Percentiles rank a stretch among this genome's conserved stretches.
Evolutionary conservation across 64 coral and sea anemone species (phyloP).

Genomic region (Stichodactyla helianthus): DNA sequence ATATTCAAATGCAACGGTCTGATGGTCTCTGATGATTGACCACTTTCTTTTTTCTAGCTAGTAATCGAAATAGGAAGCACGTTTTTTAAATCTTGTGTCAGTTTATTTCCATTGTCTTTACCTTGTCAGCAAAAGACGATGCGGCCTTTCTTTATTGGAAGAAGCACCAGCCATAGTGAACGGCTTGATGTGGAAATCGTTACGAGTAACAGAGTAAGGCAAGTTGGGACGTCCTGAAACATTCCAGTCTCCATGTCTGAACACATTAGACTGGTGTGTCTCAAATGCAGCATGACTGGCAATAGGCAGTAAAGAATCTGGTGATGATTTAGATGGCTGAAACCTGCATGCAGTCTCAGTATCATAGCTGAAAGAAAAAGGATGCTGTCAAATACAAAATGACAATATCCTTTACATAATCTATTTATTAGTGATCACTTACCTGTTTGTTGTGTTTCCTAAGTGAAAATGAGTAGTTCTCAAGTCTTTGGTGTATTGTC

Average conservation of each 20-base stretch:
- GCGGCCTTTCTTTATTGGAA: too few species aligned
- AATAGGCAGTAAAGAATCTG: not conserved
- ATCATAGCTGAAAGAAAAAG: constrained; percentile 19
- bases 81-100: not conserved
- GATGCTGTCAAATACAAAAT: not conserved
- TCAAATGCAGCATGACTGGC: constrained; percentile 30
- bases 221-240: not conserved
- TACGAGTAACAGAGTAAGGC: constrained; percentile 56
- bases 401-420: not conserved
- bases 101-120: not conserved
- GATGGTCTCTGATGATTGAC: too few species aligned
- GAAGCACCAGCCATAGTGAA: constrained; percentile 22
- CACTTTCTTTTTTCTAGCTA: too few species aligned
- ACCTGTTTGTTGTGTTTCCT: constrained; percentile 47
- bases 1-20: too few species aligned
- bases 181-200: constrained; percentile 67
- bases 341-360: constrained; percentile 22
- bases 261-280: constrained; percentile 71
- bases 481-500: constrained; percentile 56
- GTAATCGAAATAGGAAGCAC: too few species aligned
- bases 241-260: constrained; percentile 87
- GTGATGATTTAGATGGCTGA: constrained; percentile 16
- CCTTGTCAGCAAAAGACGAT: too few species aligned
- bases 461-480: constrained; percentile 69
- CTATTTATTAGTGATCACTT: not conserved